Evolutionary conservation across 2,113 vertebrate species (phyloP).

Genomic region (Harpagus bidentatus): DNA sequence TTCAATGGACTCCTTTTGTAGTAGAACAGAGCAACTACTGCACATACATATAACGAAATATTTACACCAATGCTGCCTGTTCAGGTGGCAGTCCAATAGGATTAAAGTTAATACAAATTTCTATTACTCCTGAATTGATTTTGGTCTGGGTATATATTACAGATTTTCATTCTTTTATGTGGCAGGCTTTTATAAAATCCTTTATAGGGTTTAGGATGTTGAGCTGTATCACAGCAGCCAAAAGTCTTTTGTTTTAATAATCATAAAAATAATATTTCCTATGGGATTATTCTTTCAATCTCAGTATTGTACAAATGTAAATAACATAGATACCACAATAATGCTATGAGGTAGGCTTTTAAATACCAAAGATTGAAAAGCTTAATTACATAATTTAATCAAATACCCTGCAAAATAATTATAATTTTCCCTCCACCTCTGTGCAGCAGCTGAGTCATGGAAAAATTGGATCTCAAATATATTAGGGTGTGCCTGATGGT

Average conservation of each 20-base stretch:
- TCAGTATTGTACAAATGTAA: not conserved
- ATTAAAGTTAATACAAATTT: not conserved
- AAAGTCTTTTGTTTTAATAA: not conserved
- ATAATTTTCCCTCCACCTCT: not conserved
- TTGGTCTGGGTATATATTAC: not conserved
- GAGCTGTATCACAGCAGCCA: not conserved
- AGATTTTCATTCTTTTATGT: not conserved
- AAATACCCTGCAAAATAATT: not conserved
- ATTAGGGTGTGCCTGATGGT: not conserved
- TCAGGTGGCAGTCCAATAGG: not conserved
- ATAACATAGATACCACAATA: not conserved
- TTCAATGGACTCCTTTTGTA: not conserved
- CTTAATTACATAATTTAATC: not conserved
- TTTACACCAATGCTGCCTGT: not conserved
- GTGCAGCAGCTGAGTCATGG: not conserved
- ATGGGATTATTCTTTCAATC: not conserved
- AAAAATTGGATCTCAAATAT: not conserved
- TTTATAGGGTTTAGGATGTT: not conserved
- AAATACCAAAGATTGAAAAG: not conserved
- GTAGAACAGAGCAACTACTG: not conserved
- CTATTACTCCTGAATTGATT: not conserved
- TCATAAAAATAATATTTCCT: not conserved
- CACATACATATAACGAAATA: not conserved
- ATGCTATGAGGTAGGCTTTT: not conserved
- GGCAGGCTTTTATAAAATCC: not conserved